Evolutionary conservation across 2,888 invertebrate species (phyloP).

Genomic region (Matsumyia berberina): DNA sequence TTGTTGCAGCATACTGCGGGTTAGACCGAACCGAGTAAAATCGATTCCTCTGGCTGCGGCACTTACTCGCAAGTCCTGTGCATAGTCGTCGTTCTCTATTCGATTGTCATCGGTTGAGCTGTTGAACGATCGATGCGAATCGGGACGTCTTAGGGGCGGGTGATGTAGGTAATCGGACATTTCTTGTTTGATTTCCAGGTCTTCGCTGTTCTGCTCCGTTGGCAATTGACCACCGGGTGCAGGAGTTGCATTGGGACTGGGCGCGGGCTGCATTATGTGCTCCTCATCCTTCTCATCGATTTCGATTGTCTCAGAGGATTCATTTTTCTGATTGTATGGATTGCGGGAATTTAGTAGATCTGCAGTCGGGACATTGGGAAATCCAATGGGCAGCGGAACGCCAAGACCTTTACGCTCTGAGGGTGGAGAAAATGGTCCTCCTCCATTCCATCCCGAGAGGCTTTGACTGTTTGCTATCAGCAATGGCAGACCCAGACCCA

Average conservation of each 20-base stretch:
- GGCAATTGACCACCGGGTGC: constrained; percentile 43
- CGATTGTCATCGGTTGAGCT: constrained; percentile 82
- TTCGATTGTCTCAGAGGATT: constrained; percentile 59
- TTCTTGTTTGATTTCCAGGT: constrained; percentile 82
- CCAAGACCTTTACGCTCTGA: constrained; percentile 79
- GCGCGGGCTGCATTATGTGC: constrained; percentile 79
- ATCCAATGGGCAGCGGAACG: constrained; percentile 80
- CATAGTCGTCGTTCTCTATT: constrained; percentile 80
- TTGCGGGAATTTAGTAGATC: constrained; percentile 56
- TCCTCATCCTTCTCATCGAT: constrained; percentile 71
- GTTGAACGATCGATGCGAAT: constrained; percentile 82
- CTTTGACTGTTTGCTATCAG: constrained; percentile 82
- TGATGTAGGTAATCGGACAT: constrained; percentile 82
- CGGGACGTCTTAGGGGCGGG: constrained; percentile 80
- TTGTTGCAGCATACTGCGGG: constrained; percentile 78
- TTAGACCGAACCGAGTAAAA: constrained; percentile 81
- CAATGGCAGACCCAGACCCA: constrained; percentile 82
- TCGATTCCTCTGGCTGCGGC: constrained; percentile 79
- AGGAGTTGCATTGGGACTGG: constrained; percentile 70
- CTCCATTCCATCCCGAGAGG: constrained; percentile 81
- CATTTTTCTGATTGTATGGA: constrained; percentile 58
- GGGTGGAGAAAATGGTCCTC: constrained; percentile 82
- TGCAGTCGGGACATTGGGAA: constrained; percentile 57
- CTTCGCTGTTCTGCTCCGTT: constrained; percentile 77
- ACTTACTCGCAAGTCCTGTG: constrained; percentile 82